Conservation (phyloP, 2,888 invertebrate genomes). For the Encarsia formosa region DNA sequence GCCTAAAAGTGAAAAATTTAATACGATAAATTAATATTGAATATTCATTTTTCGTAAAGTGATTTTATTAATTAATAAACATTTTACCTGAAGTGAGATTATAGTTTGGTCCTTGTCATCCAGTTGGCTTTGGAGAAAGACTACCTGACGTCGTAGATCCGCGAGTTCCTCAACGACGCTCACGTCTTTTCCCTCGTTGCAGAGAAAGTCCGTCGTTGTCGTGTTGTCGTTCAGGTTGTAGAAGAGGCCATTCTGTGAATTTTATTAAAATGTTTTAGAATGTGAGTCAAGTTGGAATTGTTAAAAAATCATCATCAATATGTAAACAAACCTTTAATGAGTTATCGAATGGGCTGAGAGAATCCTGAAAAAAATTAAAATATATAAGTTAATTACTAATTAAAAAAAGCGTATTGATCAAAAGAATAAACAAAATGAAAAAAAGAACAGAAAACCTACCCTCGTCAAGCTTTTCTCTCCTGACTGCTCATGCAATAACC, state of each 20-base stretch:
- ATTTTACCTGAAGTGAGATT: constrained; percentile 63
- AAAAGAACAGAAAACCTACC: constrained; percentile 37
- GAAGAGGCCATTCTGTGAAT: constrained; percentile 61
- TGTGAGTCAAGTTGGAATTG: too few relatives aligned
- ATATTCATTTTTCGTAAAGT: too few relatives aligned
- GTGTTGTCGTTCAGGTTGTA: constrained; percentile 55
- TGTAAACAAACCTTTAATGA: constrained; percentile 45
- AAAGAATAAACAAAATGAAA: neutral
- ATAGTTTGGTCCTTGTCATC: constrained; percentile 83
- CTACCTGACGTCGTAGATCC: constrained; percentile 76
- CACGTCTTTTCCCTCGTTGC: constrained; percentile 39
- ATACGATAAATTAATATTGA: too few relatives aligned
- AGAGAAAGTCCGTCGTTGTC: constrained; percentile 54
- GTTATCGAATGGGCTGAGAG: constrained; percentile 82
- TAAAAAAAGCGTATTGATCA: neutral
- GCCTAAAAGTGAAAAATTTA: too few relatives aligned
- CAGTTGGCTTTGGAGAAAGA: constrained; percentile 80
- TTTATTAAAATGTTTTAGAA: too few relatives aligned
- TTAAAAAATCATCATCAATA: too few relatives aligned
- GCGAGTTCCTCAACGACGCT: constrained; percentile 59
- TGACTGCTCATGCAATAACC: constrained; percentile 42
- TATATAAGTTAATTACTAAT: constrained; percentile 2
- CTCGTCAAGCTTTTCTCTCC: constrained; percentile 53
- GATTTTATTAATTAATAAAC: too few relatives aligned
- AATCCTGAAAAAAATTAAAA: constrained; percentile 60